Conservation (phyloP, 2,113 vertebrate genomes). For the Alethe diademata region DNA sequence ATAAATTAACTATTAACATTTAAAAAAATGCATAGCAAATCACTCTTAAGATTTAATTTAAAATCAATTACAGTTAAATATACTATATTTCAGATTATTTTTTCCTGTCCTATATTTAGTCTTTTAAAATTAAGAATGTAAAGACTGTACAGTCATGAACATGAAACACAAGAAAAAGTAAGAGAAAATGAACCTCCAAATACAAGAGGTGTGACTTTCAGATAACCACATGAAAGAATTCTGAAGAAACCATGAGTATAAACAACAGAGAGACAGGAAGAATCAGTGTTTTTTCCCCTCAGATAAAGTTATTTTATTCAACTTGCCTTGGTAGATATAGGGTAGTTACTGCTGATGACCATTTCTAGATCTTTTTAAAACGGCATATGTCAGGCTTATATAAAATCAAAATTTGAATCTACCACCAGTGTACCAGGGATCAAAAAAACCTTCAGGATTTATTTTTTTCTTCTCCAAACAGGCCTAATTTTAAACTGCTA, state of each 20-base stretch:
- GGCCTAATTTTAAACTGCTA: neutral
- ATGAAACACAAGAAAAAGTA: neutral
- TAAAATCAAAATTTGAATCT: neutral
- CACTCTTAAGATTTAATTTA: neutral
- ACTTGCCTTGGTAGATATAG: neutral
- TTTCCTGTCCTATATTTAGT: neutral
- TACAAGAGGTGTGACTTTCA: neutral
- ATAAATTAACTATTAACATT: neutral
- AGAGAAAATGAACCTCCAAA: neutral
- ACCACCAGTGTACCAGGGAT: neutral
- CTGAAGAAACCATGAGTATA: neutral
- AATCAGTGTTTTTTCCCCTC: accelerated
- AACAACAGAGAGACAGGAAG: neutral
- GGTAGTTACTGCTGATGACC: neutral
- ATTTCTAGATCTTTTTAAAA: neutral
- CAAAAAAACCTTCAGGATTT: neutral
- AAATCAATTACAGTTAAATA: neutral
- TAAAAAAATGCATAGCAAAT: neutral
- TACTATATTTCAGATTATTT: neutral
- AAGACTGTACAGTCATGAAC: neutral
- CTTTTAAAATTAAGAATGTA: neutral
- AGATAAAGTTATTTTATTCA: neutral
- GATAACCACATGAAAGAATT: neutral
- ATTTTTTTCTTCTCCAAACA: neutral
- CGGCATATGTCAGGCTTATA: neutral